Percentiles rank a stretch among this genome's conserved stretches.
Conservation (phyloP, 2,888 invertebrate genomes). For the Aspidiotus destructor region DNA sequence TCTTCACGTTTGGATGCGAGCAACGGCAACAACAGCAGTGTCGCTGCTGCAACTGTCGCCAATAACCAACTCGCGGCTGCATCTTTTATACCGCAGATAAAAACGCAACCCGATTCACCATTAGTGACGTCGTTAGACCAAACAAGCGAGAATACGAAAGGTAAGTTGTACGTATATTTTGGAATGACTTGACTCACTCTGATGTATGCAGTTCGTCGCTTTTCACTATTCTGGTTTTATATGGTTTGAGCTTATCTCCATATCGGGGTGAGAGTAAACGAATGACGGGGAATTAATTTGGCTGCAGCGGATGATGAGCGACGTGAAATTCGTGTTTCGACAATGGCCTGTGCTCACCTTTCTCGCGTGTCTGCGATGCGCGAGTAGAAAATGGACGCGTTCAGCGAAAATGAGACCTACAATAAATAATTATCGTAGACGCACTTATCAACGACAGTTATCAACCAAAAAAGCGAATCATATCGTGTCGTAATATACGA, state of each 20-base stretch:
- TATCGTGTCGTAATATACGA: not conserved
- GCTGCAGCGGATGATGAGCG: constrained; percentile 3
- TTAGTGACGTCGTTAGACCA: not conserved
- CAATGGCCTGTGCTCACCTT: not conserved
- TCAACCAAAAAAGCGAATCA: not conserved
- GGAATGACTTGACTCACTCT: too few relatives aligned
- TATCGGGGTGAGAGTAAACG: not conserved
- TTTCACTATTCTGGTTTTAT: too few relatives aligned
- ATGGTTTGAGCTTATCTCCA: too few relatives aligned
- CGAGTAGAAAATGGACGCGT: not conserved
- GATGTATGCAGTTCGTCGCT: too few relatives aligned
- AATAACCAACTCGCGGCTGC: not conserved
- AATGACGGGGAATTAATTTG: not conserved
- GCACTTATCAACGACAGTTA: constrained; percentile 9
- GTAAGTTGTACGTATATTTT: not conserved
- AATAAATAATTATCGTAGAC: constrained; percentile 4
- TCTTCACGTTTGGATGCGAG: not conserved
- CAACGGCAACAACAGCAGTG: not conserved
- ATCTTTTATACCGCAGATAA: not conserved
- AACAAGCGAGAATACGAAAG: not conserved
- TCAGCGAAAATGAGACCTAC: constrained; percentile 6
- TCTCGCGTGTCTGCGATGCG: not conserved
- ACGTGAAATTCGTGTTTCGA: not conserved
- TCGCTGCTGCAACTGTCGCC: too few relatives aligned
- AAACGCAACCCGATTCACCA: constrained; percentile 3